Percentiles rank a stretch among this genome's conserved stretches.
Conservation (phyloP, 2,797 vertebrate genomes). For the Melanotaenia parkinsoni region DNA sequence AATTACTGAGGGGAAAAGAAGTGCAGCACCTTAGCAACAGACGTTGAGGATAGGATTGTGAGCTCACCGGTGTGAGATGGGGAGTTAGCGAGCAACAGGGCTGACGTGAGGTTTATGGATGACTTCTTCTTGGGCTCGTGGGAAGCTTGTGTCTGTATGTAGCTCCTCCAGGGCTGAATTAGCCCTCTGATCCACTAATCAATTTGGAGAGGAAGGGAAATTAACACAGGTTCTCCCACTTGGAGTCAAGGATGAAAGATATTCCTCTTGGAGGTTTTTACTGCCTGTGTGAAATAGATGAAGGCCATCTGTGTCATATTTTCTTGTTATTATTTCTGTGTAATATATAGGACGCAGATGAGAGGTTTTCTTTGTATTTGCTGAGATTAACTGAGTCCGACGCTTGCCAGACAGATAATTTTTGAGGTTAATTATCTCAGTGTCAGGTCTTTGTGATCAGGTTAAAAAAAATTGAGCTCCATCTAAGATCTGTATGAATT, state of each 20-base stretch:
- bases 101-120: conserved; percentile 76
- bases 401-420: conserved; percentile 13
- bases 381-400: conserved; percentile 26
- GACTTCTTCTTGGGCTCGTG: conserved; percentile 66
- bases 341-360: conserved; percentile 38
- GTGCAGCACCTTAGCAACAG: conserved; percentile 60
- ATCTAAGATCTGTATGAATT: conserved; percentile 63
- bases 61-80: conserved; percentile 49
- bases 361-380: conserved; percentile 21
- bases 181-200: conserved; percentile 81
- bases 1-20: conserved; percentile 65
- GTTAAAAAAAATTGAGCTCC: conserved; percentile 52
- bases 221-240: conserved; percentile 65
- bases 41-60: conserved; percentile 41
- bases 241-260: conserved; percentile 63
- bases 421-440: conserved; percentile 42
- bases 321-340: conserved; percentile 32
- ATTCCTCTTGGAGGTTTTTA: conserved; percentile 61
- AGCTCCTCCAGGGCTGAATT: conserved; percentile 77
- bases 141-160: conserved; percentile 69
- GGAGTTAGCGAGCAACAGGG: conserved; percentile 62
- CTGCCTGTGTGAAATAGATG: conserved; percentile 50
- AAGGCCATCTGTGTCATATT: conserved; percentile 36
- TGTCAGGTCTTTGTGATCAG: conserved; percentile 47
- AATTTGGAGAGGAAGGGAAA: conserved; percentile 74